Evolutionary conservation across 2,888 invertebrate genomes (phyloP), one percentile per base, ranked within the genome.

Genomic region (Drosophila aldrichi): DNA sequence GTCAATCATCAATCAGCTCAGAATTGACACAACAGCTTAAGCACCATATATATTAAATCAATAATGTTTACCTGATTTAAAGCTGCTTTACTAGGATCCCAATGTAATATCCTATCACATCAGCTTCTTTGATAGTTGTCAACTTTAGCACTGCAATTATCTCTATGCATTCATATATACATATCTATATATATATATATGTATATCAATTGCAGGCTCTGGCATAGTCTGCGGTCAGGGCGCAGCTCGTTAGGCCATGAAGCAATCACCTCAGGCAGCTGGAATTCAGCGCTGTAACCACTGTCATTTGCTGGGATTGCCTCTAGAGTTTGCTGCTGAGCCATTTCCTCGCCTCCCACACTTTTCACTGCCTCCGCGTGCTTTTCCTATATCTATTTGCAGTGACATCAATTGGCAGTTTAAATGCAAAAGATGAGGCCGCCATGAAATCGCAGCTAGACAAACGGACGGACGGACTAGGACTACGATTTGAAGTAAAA

Each of bases 351-450:
- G 14, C 14, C n/a, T 9, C 12, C 18, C 29, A 7, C 6, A 9
- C n/a, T 5, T 5, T 0, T n/a, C 18, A 14, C 6, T 16, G 32
- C 40, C 9, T 10, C 12, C 34, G 34, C 46, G 41, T 29, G 63
- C 48, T 22, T 22, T 54, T 36, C 59, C 44, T 72, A 81, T 74
- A 79, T 86, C 70, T 83, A 76, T 81, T 86, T 86, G 73, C 83
- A 79, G 57, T 64, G 79, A 80, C 90, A 88, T 90, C 90, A 91
- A 90, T 91, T 92, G 90, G 82, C 89, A 92, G 91, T 91, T 91
- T 89, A 90, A 89, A 91, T 91, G 90, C 88, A 91, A 89, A 87
- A 90, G 86, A 90, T 84, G 88, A 84, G 89, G 80, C 82, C 77
- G 79, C 72, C 70, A 61, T 74, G 64, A 82, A 86, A 89, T 88